Percentiles rank a stretch among this genome's conserved stretches.
Conservation (phyloP, 2,113 vertebrate genomes). For the Smithornis capensis region DNA sequence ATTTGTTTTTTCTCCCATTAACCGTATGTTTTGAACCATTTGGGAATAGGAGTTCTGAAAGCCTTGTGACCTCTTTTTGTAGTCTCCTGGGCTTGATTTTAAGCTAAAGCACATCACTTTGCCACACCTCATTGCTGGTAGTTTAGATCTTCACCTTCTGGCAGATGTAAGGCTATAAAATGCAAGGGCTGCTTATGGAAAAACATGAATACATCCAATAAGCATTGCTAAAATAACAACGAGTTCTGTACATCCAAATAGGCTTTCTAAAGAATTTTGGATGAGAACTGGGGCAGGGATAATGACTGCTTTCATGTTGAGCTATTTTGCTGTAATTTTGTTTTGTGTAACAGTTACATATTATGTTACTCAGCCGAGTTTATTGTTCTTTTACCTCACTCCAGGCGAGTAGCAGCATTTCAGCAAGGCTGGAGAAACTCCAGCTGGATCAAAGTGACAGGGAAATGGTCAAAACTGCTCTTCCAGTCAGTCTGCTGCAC, state of each 20-base stretch:
- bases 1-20: neutral
- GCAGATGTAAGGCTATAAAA: neutral
- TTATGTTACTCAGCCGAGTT: slow-evolving; percentile 58
- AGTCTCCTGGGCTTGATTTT: neutral
- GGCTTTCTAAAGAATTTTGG: neutral
- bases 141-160: neutral
- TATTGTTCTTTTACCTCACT: slow-evolving; percentile 65
- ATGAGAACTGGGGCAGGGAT: neutral
- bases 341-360: slow-evolving; percentile 14
- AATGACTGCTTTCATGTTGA: slow-evolving; percentile 28
- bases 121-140: neutral
- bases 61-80: neutral
- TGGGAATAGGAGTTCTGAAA: neutral
- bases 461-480: slow-evolving; percentile 26
- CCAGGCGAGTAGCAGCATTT: slow-evolving; percentile 55
- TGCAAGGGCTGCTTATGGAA: neutral
- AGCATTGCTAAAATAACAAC: neutral
- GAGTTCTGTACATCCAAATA: neutral
- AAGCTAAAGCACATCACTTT: neutral
- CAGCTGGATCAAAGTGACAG: slow-evolving; percentile 60
- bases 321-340: slow-evolving; percentile 16
- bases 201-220: neutral
- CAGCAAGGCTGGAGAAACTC: slow-evolving; percentile 35
- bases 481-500: slow-evolving; percentile 30
- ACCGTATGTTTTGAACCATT: neutral